Percentiles rank a stretch among this genome's conserved stretches.
phyloP scores from a whole-genome alignment of 1,140 invertebrate species.

The Bombus pyrosoma region DNA sequence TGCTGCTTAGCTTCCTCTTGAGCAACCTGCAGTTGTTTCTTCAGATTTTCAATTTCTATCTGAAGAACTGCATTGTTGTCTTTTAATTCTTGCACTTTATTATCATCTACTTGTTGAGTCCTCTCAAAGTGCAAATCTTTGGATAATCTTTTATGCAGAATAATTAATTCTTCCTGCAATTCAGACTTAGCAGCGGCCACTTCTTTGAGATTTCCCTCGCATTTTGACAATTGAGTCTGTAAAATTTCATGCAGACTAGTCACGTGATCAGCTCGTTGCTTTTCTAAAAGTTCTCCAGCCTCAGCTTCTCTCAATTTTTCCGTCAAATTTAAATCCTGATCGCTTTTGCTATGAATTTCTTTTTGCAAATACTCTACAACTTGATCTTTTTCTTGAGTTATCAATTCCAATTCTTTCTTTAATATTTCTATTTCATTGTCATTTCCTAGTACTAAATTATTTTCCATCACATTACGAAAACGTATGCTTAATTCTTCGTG shows the following conservation, averaged over 20 bases:
- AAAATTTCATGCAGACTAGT: slow-evolving; percentile 77
- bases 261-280: slow-evolving; percentile 73
- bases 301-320: slow-evolving; percentile 50
- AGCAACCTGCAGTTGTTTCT: slow-evolving; percentile 73
- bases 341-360: not conserved
- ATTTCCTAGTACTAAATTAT: slow-evolving; percentile 58
- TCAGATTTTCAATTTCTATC: slow-evolving; percentile 71
- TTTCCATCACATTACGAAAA: slow-evolving; percentile 72
- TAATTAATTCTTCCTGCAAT: slow-evolving; percentile 76
- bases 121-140: slow-evolving; percentile 72
- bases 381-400: slow-evolving; percentile 72
- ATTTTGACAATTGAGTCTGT: slow-evolving; percentile 79
- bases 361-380: slow-evolving; percentile 52
- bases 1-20: slow-evolving; percentile 74
- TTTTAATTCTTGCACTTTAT: slow-evolving; percentile 48
- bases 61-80: slow-evolving; percentile 52
- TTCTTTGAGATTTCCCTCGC: slow-evolving; percentile 73
- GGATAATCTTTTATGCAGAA: slow-evolving; percentile 75
- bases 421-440: slow-evolving; percentile 51
- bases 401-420: slow-evolving; percentile 64
- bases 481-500: slow-evolving; percentile 76
- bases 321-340: slow-evolving; percentile 20
- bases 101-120: slow-evolving; percentile 56
- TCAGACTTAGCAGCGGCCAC: slow-evolving; percentile 74
- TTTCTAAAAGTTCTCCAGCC: slow-evolving; percentile 74